Evolutionary conservation across 2,113 vertebrate species (phyloP).

Genomic region (Poeciliopsis retropinna): DNA sequence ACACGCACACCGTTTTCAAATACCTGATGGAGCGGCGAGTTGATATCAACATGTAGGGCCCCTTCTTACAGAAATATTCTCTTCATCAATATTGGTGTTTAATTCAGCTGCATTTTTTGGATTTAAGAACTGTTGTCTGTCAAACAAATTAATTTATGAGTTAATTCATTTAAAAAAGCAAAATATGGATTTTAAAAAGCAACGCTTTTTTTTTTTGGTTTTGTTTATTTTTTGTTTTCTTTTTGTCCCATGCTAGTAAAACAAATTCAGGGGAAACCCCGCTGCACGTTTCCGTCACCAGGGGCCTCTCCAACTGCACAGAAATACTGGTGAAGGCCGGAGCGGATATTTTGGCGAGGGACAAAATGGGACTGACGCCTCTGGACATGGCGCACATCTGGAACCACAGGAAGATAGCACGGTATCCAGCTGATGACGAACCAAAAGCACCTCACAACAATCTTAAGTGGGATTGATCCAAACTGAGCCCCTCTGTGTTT

Average conservation of each 20-base stretch:
- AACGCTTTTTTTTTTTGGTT: background rate
- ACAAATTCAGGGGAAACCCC: constrained; percentile 63
- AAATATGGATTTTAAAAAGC: background rate
- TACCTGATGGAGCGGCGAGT: constrained; percentile 71
- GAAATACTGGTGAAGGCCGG: constrained; percentile 60
- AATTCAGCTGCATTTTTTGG: background rate
- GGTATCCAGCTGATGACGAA: constrained; percentile 44
- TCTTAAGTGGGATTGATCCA: background rate
- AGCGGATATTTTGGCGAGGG: constrained; percentile 57
- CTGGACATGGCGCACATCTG: constrained; percentile 69
- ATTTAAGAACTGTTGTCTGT: background rate
- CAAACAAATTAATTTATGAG: background rate
- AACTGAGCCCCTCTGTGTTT: background rate
- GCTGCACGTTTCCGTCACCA: constrained; percentile 73
- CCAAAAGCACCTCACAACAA: background rate
- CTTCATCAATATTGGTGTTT: background rate
- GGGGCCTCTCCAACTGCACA: constrained; percentile 67
- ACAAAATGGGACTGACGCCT: constrained; percentile 63
- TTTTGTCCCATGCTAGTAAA: constrained; percentile 31
- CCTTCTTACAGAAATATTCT: background rate
- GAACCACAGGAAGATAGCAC: constrained; percentile 57
- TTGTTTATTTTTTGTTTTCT: too few species aligned
- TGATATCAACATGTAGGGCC: constrained; percentile 60
- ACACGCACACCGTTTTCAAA: constrained; percentile 51
- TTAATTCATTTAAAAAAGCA: background rate